Base-by-base conservation (phyloP, 2,797 vertebrate species). In the Chelmon rostratus region DNA sequence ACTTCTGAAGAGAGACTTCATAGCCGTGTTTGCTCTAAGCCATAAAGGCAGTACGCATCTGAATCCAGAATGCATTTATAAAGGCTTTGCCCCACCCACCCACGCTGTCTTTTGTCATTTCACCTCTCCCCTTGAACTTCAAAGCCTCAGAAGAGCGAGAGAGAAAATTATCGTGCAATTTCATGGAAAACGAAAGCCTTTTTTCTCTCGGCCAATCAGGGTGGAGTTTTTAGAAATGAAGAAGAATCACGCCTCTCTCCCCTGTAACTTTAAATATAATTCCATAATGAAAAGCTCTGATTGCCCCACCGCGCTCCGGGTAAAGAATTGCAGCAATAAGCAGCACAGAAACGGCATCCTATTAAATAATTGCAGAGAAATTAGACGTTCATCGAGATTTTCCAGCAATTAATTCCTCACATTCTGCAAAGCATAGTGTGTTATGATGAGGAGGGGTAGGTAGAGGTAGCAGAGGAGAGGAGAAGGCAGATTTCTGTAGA, bases 341-440 rank as follows among this genome's bases (percentile, higher is more conserved):
- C 57, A 75, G 73, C 69, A 54, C 73, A 67, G 69, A 78, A 79
- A 86, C 5, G 6, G 87, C 89, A 92, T 94, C 87, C 87, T 90
- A 78, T 91, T 92, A 93, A 92, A 91, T 94, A 90, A 94, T 91
- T 91, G 87, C 67, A 64, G 85, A 87, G 82, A 88, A 93, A 93
- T 92, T 83, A 90, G 86, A 92, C 74, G 64, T 89, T 90, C 76
- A 87, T 92, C 63, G 16, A 73, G 79, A 91, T 91, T 92, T 93
- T 90, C 74, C 68, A 76, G 83, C 88, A 92, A 90, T 91, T 89
- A 87, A 90, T 88, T 90, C 78, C 66, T 66, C 63, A 64, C 61
- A 33, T 69, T 85, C 84, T 63, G 71, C 78, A 71, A 80, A 84
- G 54, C 81, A 73, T 76, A 63, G 49, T 69, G 78, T 79, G 71